Conservation (phyloP, 2,113 vertebrate species). For the Nymphicus hollandicus region DNA sequence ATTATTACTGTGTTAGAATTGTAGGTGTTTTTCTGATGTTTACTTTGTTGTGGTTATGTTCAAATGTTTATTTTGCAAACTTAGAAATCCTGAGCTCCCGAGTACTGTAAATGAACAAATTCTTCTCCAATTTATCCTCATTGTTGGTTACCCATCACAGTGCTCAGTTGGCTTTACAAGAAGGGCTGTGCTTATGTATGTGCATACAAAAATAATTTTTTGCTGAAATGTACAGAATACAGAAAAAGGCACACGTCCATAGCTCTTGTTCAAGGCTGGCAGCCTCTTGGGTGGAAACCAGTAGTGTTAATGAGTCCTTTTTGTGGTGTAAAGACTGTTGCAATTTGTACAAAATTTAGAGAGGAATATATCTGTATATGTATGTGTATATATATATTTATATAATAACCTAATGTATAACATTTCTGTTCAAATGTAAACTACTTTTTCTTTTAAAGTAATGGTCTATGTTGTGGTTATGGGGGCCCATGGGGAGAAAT, state of each 20-base stretch:
- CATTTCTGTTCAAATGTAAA: slow-evolving; percentile 60
- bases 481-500: not conserved
- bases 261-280: not conserved
- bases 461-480: not conserved
- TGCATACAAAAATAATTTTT: not conserved
- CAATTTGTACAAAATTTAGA: slow-evolving; percentile 36
- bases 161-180: not conserved
- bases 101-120: slow-evolving; percentile 1
- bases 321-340: slow-evolving; percentile 40
- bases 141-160: not conserved
- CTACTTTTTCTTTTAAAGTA: slow-evolving; percentile 41
- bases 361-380: not conserved
- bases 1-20: not conserved
- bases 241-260: not conserved
- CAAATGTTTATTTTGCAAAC: not conserved
- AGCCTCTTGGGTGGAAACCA: slow-evolving; percentile 16
- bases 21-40: slow-evolving; percentile 13
- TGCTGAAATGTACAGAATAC: not conserved
- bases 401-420: slow-evolving; percentile 56
- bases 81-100: not conserved
- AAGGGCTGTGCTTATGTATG: not conserved
- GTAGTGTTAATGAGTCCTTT: slow-evolving; percentile 2
- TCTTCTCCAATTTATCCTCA: not conserved
- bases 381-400: not conserved
- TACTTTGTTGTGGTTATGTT: slow-evolving; percentile 1